Percentiles rank a stretch among this genome's conserved stretches.
Evolutionary conservation across 2,888 invertebrate species (phyloP).

Genomic region (Atrina japonica): DNA sequence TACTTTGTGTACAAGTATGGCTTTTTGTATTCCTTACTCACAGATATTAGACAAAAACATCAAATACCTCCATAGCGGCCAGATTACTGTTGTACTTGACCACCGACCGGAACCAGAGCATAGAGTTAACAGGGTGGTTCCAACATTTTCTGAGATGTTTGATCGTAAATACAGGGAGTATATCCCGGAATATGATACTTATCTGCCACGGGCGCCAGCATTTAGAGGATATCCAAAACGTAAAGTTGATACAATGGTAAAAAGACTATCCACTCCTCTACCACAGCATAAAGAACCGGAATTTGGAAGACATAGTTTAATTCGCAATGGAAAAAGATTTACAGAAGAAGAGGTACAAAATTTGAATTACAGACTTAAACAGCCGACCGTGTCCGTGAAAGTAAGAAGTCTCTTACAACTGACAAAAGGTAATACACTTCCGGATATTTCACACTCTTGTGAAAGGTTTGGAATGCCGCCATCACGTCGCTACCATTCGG

Average conservation of each 20-base stretch:
- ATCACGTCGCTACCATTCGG: constrained; percentile 8
- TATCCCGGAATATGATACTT: background rate
- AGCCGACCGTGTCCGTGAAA: constrained; percentile 10
- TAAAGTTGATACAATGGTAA: background rate
- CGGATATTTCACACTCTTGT: constrained; percentile 11
- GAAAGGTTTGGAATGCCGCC: constrained; percentile 17
- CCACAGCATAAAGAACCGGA: no score
- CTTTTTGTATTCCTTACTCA: background rate
- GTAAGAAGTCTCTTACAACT: constrained; percentile 1
- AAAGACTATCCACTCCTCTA: no score
- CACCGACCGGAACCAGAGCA: background rate
- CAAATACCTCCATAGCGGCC: constrained; percentile 14
- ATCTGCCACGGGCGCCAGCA: constrained; percentile 2
- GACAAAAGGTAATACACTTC: constrained; percentile 1
- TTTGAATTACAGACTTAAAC: constrained; percentile 8
- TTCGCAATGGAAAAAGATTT: no score
- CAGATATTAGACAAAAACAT: constrained; percentile 5
- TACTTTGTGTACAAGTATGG: background rate
- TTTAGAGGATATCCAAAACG: constrained; percentile 1
- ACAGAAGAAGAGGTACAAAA: background rate
- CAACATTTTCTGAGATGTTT: no score
- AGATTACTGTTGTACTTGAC: background rate
- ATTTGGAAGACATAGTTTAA: no score
- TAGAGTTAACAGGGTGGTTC: no score
- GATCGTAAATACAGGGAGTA: background rate